These are phyloP conservation scores for Catharus fuscescens DNA, from an alignment of 2,113 vertebrate species.

Conservation along the genomic window DNA sequence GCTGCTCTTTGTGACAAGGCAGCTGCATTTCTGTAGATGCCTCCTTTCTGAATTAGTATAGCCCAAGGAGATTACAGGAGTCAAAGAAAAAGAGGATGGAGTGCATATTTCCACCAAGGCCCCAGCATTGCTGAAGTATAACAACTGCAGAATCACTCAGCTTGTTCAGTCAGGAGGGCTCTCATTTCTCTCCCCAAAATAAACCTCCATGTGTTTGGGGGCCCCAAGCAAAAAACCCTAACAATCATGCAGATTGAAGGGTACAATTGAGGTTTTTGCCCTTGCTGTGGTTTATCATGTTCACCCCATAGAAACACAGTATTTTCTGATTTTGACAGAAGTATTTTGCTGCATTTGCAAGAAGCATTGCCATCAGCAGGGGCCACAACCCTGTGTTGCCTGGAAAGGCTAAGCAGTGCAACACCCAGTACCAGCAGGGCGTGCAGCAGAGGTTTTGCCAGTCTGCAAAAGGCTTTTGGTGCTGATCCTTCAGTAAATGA, in stretches of 20 bases:
- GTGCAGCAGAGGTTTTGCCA: neutral
- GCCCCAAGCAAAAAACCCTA: neutral
- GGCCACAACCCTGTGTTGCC: neutral
- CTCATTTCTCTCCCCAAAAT: neutral
- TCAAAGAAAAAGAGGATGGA: neutral
- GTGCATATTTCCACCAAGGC: neutral
- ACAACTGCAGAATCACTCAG: neutral
- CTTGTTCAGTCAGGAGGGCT: neutral
- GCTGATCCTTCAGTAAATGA: neutral
- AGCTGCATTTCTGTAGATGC: neutral
- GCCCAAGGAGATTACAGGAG: neutral
- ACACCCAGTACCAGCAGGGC: neutral
- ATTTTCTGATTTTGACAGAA: neutral
- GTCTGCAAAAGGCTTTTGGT: neutral
- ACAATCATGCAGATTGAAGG: neutral
- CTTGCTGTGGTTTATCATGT: neutral
- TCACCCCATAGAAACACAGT: neutral
- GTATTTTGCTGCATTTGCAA: neutral
- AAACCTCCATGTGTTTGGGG: neutral
- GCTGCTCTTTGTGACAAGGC: neutral
- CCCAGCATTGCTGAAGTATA: neutral
- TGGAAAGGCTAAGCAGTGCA: neutral
- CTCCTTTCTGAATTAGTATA: neutral
- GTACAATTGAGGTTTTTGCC: neutral
- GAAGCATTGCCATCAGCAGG: neutral